Evolutionary conservation across 2,888 invertebrate species (phyloP).

Genomic region (Idaea straminata): DNA sequence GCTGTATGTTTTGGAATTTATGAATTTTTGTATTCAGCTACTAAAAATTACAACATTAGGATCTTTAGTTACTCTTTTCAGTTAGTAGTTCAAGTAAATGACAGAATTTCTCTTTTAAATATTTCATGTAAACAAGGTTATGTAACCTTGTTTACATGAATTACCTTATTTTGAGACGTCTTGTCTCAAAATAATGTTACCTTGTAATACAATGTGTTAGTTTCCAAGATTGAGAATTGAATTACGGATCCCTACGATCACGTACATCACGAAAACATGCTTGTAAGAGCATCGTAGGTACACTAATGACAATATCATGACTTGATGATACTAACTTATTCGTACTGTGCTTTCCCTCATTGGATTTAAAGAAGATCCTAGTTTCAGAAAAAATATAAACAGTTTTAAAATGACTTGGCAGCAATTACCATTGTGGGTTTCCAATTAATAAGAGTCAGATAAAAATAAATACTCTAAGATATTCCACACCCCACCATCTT

Average conservation of each 20-base stretch:
- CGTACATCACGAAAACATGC: constrained; percentile 54
- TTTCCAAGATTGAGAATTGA: constrained; percentile 50
- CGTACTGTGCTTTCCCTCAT: not conserved
- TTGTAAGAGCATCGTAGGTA: constrained; percentile 33
- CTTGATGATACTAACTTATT: not conserved
- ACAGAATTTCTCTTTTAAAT: not conserved
- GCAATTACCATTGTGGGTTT: not conserved
- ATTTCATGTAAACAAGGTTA: not conserved
- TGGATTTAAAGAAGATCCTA: not conserved
- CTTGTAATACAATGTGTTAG: constrained; percentile 16
- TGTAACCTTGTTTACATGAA: too few species aligned
- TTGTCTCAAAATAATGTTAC: not conserved
- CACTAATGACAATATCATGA: not conserved
- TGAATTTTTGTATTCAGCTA: too few species aligned
- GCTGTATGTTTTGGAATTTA: too few species aligned
- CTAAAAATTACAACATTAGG: too few species aligned
- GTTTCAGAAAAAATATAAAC: not conserved
- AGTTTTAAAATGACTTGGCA: not conserved
- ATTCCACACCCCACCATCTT: too few species aligned
- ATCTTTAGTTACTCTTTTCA: too few species aligned
- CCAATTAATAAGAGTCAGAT: too few species aligned
- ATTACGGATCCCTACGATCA: constrained; percentile 50
- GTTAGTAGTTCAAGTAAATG: too few species aligned
- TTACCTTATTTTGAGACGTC: too few species aligned
- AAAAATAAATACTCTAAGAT: too few species aligned